Conservation (phyloP, 2,113 vertebrate genomes). For the Stigmatopora argus region DNA sequence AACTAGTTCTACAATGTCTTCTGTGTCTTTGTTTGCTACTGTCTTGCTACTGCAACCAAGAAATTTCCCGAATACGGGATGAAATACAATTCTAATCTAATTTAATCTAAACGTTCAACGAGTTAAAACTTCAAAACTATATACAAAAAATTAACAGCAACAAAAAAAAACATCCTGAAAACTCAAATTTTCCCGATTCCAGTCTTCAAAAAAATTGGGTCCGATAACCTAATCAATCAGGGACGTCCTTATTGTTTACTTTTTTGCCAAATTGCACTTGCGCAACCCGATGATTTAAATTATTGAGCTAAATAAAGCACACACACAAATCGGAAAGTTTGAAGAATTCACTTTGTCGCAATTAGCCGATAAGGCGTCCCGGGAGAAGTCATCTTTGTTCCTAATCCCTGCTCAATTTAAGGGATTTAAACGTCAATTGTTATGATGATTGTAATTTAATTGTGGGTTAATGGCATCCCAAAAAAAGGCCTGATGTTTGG, state of each 20-base stretch:
- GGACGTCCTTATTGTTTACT: not conserved
- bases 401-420: conserved; percentile 48
- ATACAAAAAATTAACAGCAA: too few relatives aligned
- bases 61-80: too few relatives aligned
- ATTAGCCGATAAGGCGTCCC: conserved; percentile 46
- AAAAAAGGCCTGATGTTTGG: conserved; percentile 35
- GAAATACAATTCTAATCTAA: too few relatives aligned
- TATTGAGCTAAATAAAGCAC: conserved; percentile 7
- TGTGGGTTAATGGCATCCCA: conserved; percentile 57
- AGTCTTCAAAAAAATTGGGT: too few relatives aligned
- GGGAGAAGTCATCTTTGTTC: conserved; percentile 41
- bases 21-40: too few relatives aligned
- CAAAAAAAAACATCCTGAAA: too few relatives aligned
- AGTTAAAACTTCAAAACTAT: too few relatives aligned
- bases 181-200: too few relatives aligned
- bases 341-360: conserved; percentile 46
- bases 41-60: too few relatives aligned
- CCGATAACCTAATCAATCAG: too few relatives aligned
- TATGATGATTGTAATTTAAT: conserved; percentile 60
- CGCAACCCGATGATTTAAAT: conserved; percentile 15
- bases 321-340: conserved; percentile 20
- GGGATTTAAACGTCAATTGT: conserved; percentile 63
- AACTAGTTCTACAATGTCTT: too few relatives aligned
- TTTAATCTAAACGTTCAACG: too few relatives aligned
- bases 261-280: not conserved